Percentiles rank a stretch among this genome's conserved stretches.
These are phyloP conservation scores for Cynodonichthys magdalenae DNA, from an alignment of 2,797 vertebrate species.

Conservation along the genomic window DNA sequence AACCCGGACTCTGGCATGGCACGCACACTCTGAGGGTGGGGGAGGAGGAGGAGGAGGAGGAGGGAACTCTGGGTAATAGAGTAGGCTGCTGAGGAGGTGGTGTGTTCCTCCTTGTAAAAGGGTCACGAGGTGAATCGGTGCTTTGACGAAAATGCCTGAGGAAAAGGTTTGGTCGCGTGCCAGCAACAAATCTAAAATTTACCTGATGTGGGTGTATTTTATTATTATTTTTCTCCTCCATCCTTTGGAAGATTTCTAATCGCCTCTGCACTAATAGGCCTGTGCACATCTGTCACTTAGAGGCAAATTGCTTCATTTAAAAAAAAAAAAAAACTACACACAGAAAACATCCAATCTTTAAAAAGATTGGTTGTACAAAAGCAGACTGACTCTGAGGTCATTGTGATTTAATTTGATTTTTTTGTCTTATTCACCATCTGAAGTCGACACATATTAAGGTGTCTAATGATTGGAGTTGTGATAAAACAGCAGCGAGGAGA, in stretches of 20 bases:
- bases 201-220: conserved; percentile 57
- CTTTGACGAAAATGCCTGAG: conserved; percentile 47
- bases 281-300: conserved; percentile 79
- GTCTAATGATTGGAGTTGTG: conserved; percentile 61
- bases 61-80: conserved; percentile 60
- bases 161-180: conserved; percentile 48
- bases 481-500: conserved; percentile 53
- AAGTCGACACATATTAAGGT: conserved; percentile 64
- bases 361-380: conserved; percentile 57
- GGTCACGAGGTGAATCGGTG: conserved; percentile 60
- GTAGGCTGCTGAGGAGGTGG: conserved; percentile 34
- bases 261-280: conserved; percentile 75
- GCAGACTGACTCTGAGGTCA: conserved; percentile 65
- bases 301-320: conserved; percentile 80
- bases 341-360: conserved; percentile 61
- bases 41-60: conserved; percentile 31
- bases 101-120: conserved; percentile 45
- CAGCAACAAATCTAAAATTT: conserved; percentile 47
- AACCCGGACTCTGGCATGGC: conserved; percentile 80
- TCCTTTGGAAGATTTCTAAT: conserved; percentile 74
- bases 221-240: conserved; percentile 29
- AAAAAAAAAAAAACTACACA: conserved; percentile 33
- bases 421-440: conserved; percentile 40
- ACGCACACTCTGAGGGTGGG: conserved; percentile 64
- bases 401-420: conserved; percentile 60